phyloP scores from a whole-genome alignment of 2,888 invertebrate genomes.

The Tipula vernalis region DNA sequence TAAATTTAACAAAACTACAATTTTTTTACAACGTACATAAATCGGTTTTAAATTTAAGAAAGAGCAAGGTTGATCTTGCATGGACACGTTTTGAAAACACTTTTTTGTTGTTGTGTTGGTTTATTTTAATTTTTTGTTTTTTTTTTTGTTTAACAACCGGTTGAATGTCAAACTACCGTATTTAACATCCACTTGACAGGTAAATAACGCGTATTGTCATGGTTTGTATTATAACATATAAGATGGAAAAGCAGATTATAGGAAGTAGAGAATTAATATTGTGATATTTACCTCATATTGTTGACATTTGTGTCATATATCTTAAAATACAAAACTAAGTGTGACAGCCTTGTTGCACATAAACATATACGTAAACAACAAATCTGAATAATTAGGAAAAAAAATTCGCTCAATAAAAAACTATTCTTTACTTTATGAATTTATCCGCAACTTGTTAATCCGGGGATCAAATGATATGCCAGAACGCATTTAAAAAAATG shows the following conservation, averaged over 20 bases:
- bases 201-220: neutral
- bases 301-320: neutral
- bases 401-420: too few relatives aligned
- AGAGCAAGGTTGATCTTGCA: neutral
- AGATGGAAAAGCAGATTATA: neutral
- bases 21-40: neutral
- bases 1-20: neutral
- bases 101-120: neutral
- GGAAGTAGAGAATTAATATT: neutral
- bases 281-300: neutral
- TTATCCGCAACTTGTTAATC: too few relatives aligned
- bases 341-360: neutral
- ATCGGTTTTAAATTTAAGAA: neutral
- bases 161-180: constrained; percentile 4
- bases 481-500: too few relatives aligned
- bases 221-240: neutral
- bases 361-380: too few relatives aligned
- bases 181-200: neutral
- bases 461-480: too few relatives aligned
- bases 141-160: neutral
- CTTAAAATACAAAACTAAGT: neutral
- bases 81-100: neutral
- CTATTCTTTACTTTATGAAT: too few relatives aligned
- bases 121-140: neutral
- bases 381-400: too few relatives aligned